Conservation (phyloP, 2,888 invertebrate genomes). For the Teleiodes luculella region DNA sequence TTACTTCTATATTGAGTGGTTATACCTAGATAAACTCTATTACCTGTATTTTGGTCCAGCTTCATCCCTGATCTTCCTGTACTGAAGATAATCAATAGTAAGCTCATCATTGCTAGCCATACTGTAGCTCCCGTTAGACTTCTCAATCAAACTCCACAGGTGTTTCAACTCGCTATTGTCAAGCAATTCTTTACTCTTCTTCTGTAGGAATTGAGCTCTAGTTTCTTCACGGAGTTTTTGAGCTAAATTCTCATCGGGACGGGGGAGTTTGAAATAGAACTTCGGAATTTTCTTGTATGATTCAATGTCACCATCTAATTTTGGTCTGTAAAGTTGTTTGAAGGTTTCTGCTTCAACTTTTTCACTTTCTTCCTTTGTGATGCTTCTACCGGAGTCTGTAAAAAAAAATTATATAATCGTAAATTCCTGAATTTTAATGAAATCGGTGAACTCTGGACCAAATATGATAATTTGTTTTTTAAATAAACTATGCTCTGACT, state of each 20-base stretch:
- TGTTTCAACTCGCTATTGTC: constrained; percentile 92
- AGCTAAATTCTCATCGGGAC: constrained; percentile 85
- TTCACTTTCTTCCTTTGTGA: constrained; percentile 64
- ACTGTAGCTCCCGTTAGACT: constrained; percentile 86
- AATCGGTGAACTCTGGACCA: too few relatives aligned
- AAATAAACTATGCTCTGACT: too few relatives aligned
- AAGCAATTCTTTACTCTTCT: constrained; percentile 88
- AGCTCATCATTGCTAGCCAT: constrained; percentile 84
- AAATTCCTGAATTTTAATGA: too few relatives aligned
- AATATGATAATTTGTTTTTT: background rate
- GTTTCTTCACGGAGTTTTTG: constrained; percentile 92
- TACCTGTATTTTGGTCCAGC: constrained; percentile 87
- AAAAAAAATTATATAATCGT: background rate
- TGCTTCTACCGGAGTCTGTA: constrained; percentile 57
- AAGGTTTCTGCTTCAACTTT: constrained; percentile 77
- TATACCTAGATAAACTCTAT: background rate
- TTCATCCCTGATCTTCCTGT: constrained; percentile 85
- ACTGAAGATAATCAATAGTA: constrained; percentile 91
- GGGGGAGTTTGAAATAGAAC: constrained; percentile 87
- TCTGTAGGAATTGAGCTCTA: constrained; percentile 90
- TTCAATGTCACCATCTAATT: constrained; percentile 62
- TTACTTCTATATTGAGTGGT: background rate
- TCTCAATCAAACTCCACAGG: constrained; percentile 90
- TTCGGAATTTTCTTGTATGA: constrained; percentile 83
- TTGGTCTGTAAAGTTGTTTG: constrained; percentile 74